Conservation (phyloP, 2,113 vertebrate species). For the Leucosticte australis region DNA sequence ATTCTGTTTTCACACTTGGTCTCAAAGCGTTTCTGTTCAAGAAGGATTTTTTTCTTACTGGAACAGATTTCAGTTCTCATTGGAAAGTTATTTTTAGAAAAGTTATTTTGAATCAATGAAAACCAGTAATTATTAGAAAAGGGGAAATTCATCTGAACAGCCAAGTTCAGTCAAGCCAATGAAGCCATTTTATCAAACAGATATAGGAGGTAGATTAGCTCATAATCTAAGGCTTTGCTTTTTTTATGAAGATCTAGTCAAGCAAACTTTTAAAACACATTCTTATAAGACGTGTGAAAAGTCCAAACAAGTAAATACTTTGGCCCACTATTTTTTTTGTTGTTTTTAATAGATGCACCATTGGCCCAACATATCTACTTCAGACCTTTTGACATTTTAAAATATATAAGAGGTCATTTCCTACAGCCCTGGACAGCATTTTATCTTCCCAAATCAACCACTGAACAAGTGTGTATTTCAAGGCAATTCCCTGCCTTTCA, state of each 20-base stretch:
- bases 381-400: not conserved
- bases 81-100: not conserved
- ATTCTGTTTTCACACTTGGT: not conserved
- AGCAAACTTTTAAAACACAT: not conserved
- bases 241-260: not conserved
- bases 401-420: not conserved
- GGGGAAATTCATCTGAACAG: not conserved
- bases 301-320: not conserved
- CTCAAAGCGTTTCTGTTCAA: not conserved
- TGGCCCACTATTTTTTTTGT: not conserved
- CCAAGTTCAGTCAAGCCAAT: not conserved
- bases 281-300: not conserved
- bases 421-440: not conserved
- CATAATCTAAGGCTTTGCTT: not conserved
- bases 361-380: not conserved
- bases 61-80: not conserved
- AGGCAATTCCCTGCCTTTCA: conserved; percentile 4
- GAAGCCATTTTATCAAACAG: not conserved
- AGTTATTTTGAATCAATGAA: not conserved
- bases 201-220: not conserved
- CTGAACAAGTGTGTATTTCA: not conserved
- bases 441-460: conserved; percentile 13
- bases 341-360: not conserved
- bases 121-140: not conserved
- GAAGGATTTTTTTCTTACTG: not conserved